These are phyloP conservation scores for Scrobipalpa atriplicella DNA, from an alignment of 2,888 invertebrate genomes.

Conservation along the genomic window DNA sequence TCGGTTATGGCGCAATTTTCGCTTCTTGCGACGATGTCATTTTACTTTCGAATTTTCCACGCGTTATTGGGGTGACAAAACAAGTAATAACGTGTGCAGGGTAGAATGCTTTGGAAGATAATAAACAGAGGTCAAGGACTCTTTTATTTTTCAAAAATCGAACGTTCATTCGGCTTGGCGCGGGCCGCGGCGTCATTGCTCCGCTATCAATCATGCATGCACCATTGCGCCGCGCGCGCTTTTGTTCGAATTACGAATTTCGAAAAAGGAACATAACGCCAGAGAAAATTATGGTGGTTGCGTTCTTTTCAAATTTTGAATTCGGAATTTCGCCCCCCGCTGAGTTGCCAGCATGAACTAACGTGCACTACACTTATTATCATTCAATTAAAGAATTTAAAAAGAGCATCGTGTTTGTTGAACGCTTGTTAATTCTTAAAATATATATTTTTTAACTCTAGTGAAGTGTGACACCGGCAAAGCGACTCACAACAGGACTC, in stretches of 20 bases:
- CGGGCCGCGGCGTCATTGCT: slow-evolving; percentile 67
- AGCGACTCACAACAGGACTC: slow-evolving; percentile 2
- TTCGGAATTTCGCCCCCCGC: slow-evolving; percentile 60
- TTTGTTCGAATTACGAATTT: slow-evolving; percentile 80
- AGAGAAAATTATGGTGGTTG: slow-evolving; percentile 72
- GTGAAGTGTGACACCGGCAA: slow-evolving; percentile 20
- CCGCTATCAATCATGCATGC: slow-evolving; percentile 81
- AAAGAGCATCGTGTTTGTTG: slow-evolving; percentile 55
- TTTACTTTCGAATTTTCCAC: slow-evolving; percentile 57
- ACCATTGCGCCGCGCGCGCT: slow-evolving; percentile 77
- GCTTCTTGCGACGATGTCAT: slow-evolving; percentile 67
- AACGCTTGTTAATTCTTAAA: slow-evolving; percentile 22
- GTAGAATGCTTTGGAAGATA: slow-evolving; percentile 21
- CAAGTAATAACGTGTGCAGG: slow-evolving; percentile 16
- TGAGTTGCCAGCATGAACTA: slow-evolving; percentile 51
- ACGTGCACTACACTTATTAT: slow-evolving; percentile 56
- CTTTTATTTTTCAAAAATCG: slow-evolving; percentile 62
- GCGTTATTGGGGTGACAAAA: slow-evolving; percentile 48
- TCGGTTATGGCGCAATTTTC: slow-evolving; percentile 68
- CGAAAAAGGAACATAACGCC: slow-evolving; percentile 74
- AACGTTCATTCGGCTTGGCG: slow-evolving; percentile 59
- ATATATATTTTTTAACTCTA: slow-evolving; percentile 2
- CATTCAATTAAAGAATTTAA: slow-evolving; percentile 68
- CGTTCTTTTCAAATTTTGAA: slow-evolving; percentile 69
- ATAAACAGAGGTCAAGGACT: slow-evolving; percentile 71